Evolutionary conservation across 2,113 vertebrate genomes (phyloP).

Genomic region (Dasyurus viverrinus): DNA sequence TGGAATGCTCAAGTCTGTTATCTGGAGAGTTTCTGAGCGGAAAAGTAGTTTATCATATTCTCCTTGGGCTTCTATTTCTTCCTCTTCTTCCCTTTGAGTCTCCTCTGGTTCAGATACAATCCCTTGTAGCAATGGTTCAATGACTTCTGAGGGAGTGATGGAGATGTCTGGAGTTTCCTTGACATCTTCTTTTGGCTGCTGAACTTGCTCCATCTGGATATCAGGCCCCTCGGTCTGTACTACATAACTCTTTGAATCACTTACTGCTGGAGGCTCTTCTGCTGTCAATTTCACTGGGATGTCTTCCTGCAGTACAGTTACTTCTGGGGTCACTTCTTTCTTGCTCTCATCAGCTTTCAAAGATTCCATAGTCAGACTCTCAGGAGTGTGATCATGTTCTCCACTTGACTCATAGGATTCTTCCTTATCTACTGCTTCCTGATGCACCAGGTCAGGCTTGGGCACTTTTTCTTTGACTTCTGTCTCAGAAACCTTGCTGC

Average conservation of each 20-base stretch:
- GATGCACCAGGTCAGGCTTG: constrained; percentile 94
- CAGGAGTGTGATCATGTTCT: constrained; percentile 84
- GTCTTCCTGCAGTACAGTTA: constrained; percentile 72
- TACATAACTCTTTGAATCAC: constrained; percentile 68
- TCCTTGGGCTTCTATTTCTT: constrained; percentile 80
- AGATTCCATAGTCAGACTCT: constrained; percentile 82
- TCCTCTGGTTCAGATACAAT: constrained; percentile 50
- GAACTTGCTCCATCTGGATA: constrained; percentile 83
- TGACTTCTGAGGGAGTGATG: constrained; percentile 65
- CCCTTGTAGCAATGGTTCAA: constrained; percentile 64
- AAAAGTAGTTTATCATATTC: constrained; percentile 82
- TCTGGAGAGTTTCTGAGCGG: constrained; percentile 77
- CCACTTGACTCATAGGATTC: constrained; percentile 95
- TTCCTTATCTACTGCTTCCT: constrained; percentile 97
- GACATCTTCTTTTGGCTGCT: constrained; percentile 72
- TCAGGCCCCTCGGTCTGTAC: constrained; percentile 76
- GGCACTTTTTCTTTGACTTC: constrained; percentile 96
- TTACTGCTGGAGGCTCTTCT: constrained; percentile 67
- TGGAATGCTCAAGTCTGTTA: constrained; percentile 73
- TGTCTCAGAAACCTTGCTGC: constrained; percentile 79
- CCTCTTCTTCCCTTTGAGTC: constrained; percentile 72
- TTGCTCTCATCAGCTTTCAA: constrained; percentile 82
- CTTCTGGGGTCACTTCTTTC: constrained; percentile 74
- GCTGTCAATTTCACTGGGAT: constrained; percentile 65
- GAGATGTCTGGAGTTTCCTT: constrained; percentile 67